These are phyloP conservation scores for Eupeodes latifasciatus DNA, from an alignment of 2,888 invertebrate genomes.

Conservation along the genomic window DNA sequence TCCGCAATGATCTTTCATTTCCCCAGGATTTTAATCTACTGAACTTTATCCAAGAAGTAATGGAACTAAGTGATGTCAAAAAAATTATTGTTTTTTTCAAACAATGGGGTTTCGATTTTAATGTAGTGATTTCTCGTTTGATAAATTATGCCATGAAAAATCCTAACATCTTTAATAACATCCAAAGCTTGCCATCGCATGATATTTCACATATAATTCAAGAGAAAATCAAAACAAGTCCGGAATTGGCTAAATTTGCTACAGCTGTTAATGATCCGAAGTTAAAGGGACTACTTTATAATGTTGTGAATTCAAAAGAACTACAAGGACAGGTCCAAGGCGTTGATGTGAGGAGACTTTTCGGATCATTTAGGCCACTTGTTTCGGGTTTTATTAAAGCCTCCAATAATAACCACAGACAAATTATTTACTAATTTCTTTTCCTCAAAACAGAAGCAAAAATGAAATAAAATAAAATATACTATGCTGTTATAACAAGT, in stretches of 20 bases:
- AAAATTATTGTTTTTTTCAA: background rate
- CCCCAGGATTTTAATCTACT: background rate
- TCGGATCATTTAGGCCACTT: background rate
- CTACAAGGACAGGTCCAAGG: background rate
- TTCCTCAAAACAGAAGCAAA: no score
- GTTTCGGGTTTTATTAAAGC: no score
- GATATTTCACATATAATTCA: background rate
- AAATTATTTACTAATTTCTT: no score
- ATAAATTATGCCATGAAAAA: background rate
- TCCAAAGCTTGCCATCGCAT: background rate
- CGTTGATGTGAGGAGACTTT: background rate
- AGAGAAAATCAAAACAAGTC: slow-evolving; percentile 18
- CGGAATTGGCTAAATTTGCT: slow-evolving; percentile 14
- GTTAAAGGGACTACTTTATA: slow-evolving; percentile 4
- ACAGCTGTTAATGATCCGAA: background rate
- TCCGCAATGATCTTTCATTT: background rate
- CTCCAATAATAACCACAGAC: no score
- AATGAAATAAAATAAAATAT: no score
- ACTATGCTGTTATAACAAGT: no score
- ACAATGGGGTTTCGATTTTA: slow-evolving; percentile 9
- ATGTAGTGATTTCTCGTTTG: background rate
- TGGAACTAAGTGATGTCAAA: background rate
- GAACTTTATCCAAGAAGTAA: background rate
- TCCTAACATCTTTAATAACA: background rate
- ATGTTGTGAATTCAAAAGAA: slow-evolving; percentile 3